phyloP scores from a whole-genome alignment of 2,113 vertebrate species.

The Candoia aspera region DNA sequence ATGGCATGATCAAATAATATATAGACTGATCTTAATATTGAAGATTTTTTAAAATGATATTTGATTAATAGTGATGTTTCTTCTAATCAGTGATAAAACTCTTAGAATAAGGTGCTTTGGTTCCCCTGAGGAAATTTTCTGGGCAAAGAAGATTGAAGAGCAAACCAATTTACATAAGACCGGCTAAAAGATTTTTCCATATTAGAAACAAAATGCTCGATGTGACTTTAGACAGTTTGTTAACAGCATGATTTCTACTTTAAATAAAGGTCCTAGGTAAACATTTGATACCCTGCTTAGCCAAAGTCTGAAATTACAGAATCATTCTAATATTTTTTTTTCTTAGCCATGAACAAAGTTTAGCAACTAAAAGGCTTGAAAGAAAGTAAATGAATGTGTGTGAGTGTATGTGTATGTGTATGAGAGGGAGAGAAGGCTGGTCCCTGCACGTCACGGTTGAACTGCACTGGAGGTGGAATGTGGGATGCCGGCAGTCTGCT shows the following conservation, averaged over 20 bases:
- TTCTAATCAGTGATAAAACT: slow-evolving; percentile 42
- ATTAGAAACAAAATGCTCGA: slow-evolving; percentile 31
- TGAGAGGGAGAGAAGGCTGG: slow-evolving; percentile 66
- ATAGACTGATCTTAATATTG: slow-evolving; percentile 15
- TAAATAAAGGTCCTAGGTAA: slow-evolving; percentile 45
- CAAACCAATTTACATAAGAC: slow-evolving; percentile 41
- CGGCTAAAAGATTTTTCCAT: slow-evolving; percentile 37
- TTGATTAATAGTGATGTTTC: slow-evolving; percentile 40
- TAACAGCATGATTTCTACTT: slow-evolving; percentile 55
- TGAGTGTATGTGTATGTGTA: neutral
- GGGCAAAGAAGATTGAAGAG: slow-evolving; percentile 49
- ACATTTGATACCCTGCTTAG: slow-evolving; percentile 37
- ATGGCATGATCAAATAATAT: slow-evolving; percentile 15
- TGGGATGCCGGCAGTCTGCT: slow-evolving; percentile 77
- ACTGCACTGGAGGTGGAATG: slow-evolving; percentile 77
- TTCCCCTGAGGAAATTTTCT: slow-evolving; percentile 44
- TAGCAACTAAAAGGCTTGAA: slow-evolving; percentile 68
- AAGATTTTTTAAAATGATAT: neutral
- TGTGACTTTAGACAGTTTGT: slow-evolving; percentile 31
- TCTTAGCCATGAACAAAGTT: slow-evolving; percentile 58
- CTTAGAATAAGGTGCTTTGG: slow-evolving; percentile 36
- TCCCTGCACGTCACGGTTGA: slow-evolving; percentile 80
- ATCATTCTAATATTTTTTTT: slow-evolving; percentile 46
- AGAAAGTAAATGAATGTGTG: slow-evolving; percentile 62
- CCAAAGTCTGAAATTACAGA: slow-evolving; percentile 32